phyloP scores from a whole-genome alignment of 2,888 invertebrate species.

The Acrocyrtus sp. region DNA sequence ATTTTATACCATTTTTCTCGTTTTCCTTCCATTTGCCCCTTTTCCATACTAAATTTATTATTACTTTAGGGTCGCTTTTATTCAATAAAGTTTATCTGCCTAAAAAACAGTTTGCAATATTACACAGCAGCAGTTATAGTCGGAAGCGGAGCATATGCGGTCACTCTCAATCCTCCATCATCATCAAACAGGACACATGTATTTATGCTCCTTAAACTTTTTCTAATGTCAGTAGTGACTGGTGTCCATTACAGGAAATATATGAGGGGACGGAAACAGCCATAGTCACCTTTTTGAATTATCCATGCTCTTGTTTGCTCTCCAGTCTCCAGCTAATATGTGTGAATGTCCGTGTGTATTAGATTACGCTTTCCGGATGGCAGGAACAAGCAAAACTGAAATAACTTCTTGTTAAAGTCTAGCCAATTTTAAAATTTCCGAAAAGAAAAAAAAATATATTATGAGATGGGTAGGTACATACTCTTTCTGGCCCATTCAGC shows the following conservation, averaged over 20 bases:
- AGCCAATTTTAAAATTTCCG: constrained; percentile 12
- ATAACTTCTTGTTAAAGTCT: constrained; percentile 33
- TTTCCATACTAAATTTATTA: constrained; percentile 48
- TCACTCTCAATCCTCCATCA: too few species aligned
- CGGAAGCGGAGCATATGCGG: too few species aligned
- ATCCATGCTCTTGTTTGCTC: constrained; percentile 12
- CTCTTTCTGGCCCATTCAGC: too few species aligned
- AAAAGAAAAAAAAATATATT: neutral
- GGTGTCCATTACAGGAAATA: too few species aligned
- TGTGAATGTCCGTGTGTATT: neutral
- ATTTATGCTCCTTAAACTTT: too few species aligned
- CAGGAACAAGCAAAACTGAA: constrained; percentile 17
- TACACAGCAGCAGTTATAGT: too few species aligned
- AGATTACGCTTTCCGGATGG: constrained; percentile 12
- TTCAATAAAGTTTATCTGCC: constrained; percentile 23
- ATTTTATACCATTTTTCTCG: constrained; percentile 19
- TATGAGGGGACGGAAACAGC: too few species aligned
- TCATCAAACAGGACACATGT: too few species aligned
- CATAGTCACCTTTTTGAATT: too few species aligned
- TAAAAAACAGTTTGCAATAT: too few species aligned
- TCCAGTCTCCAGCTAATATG: neutral
- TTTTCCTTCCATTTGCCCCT: constrained; percentile 18
- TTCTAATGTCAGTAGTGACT: too few species aligned
- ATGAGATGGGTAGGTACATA: too few species aligned
- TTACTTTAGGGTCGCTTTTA: constrained; percentile 33